Evolutionary conservation across 2,888 invertebrate genomes (phyloP).

Genomic region (Ochropleura plecta): DNA sequence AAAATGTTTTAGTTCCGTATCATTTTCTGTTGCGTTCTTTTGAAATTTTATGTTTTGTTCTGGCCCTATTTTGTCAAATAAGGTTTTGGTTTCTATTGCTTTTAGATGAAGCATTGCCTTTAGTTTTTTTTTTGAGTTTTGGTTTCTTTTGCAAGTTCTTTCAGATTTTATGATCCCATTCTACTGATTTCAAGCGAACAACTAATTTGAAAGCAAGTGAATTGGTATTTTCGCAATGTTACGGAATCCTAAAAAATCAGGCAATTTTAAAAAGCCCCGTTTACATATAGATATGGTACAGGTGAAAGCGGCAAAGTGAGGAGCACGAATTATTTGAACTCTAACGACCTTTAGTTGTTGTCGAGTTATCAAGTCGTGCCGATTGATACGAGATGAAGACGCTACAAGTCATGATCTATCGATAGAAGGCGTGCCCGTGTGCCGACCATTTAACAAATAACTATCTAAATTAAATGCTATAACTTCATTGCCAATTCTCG

Average conservation of each 20-base stretch:
- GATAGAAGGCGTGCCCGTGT: slow-evolving; percentile 14
- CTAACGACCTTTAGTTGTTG: slow-evolving; percentile 79
- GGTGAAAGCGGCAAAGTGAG: slow-evolving; percentile 82
- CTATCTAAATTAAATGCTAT: neutral
- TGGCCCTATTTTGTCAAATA: slow-evolving; percentile 8
- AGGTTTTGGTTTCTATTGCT: slow-evolving; percentile 14
- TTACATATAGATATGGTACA: slow-evolving; percentile 37
- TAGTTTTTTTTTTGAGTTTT: neutral
- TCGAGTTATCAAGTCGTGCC: slow-evolving; percentile 53
- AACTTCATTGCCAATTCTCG: neutral
- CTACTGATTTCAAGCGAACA: neutral
- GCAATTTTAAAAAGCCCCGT: slow-evolving; percentile 38
- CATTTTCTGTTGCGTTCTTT: slow-evolving; percentile 23
- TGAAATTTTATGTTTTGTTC: slow-evolving; percentile 20
- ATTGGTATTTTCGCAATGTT: neutral
- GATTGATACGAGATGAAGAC: slow-evolving; percentile 48
- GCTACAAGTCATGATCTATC: slow-evolving; percentile 43
- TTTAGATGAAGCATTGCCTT: neutral
- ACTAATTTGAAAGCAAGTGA: neutral
- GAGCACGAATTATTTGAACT: slow-evolving; percentile 76
- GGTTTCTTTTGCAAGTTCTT: neutral
- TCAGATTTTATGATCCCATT: neutral
- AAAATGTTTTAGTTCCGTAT: slow-evolving; percentile 53
- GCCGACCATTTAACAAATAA: slow-evolving; percentile 9
- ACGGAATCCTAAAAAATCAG: slow-evolving; percentile 45